Evolutionary conservation across 2,888 invertebrate genomes (phyloP).

Genomic region (Acrocyrtus sp.): DNA sequence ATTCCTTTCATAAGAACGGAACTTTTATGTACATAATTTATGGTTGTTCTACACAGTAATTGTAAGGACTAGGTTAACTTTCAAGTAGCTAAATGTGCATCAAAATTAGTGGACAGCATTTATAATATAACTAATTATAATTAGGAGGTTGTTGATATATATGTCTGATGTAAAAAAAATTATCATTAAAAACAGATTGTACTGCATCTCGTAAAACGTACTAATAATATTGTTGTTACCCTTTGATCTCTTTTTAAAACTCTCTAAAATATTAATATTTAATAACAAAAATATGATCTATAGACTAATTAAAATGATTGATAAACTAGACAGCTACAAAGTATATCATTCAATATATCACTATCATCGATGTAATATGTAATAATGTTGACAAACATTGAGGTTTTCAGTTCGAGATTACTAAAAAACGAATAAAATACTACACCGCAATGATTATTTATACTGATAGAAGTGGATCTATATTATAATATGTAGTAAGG

Average conservation of each 20-base stretch:
- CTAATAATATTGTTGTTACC: conserved; percentile 27
- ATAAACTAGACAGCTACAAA: neutral
- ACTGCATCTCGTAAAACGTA: conserved; percentile 6
- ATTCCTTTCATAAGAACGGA: too few relatives aligned
- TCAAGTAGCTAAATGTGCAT: too few relatives aligned
- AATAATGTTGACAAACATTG: neutral
- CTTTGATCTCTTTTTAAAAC: conserved; percentile 21
- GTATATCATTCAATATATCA: neutral
- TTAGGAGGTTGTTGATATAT: neutral
- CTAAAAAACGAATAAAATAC: neutral
- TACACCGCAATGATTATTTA: neutral
- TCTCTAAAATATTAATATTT: conserved; percentile 6
- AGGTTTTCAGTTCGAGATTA: neutral
- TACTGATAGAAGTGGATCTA: too few relatives aligned
- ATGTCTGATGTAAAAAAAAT: neutral
- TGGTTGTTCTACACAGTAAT: too few relatives aligned
- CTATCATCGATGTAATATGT: neutral
- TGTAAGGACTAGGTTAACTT: too few relatives aligned
- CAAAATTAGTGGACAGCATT: too few relatives aligned
- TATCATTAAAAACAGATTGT: neutral
- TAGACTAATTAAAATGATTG: neutral
- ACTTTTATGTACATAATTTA: too few relatives aligned
- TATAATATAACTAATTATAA: too few relatives aligned
- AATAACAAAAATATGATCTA: neutral
- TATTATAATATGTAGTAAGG: too few relatives aligned